A percentile compares a stretch with the other conserved stretches of the same genome.
Conservation (phyloP, 1,140 invertebrate species). For the Triops longicaudatus region DNA sequence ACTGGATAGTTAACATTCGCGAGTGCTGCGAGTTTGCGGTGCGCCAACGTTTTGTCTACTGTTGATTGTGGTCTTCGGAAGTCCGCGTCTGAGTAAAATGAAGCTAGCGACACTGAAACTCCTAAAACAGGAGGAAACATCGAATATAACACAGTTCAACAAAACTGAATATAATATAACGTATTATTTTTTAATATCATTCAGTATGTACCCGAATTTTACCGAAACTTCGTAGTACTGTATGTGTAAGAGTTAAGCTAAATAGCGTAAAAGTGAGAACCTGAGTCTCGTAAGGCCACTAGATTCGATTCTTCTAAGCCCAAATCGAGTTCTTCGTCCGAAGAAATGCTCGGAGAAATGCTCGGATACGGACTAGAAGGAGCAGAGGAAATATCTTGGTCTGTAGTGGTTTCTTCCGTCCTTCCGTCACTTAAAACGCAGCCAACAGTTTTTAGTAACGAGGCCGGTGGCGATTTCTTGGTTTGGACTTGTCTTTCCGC, state of each 20-base stretch:
- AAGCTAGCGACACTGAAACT: constrained; percentile 53
- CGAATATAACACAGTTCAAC: background rate
- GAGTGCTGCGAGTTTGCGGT: constrained; percentile 31
- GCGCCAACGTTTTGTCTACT: constrained; percentile 29
- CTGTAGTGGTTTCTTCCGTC: constrained; percentile 25
- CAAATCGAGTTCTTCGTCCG: constrained; percentile 47
- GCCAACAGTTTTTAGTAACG: background rate
- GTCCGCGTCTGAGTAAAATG: constrained; percentile 49
- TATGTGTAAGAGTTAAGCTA: constrained; percentile 25
- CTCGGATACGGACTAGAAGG: constrained; percentile 29
- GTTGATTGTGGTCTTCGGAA: constrained; percentile 39
- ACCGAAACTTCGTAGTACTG: too few relatives aligned
- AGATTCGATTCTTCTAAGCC: constrained; percentile 45
- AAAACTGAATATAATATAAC: too few relatives aligned
- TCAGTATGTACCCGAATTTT: too few relatives aligned
- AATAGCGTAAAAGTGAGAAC: constrained; percentile 34
- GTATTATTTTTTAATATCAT: too few relatives aligned
- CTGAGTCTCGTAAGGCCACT: constrained; percentile 38
- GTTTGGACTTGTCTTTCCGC: constrained; percentile 32
- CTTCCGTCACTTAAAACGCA: background rate
- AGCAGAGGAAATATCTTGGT: constrained; percentile 28
- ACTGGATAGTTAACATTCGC: constrained; percentile 28
- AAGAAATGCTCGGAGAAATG: constrained; percentile 43
- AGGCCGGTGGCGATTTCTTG: constrained; percentile 38
- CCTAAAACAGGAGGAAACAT: constrained; percentile 37